Evolutionary conservation across 2,888 invertebrate genomes (phyloP), one percentile per base, ranked within the genome.

Genomic region (Mythimna pallens): DNA sequence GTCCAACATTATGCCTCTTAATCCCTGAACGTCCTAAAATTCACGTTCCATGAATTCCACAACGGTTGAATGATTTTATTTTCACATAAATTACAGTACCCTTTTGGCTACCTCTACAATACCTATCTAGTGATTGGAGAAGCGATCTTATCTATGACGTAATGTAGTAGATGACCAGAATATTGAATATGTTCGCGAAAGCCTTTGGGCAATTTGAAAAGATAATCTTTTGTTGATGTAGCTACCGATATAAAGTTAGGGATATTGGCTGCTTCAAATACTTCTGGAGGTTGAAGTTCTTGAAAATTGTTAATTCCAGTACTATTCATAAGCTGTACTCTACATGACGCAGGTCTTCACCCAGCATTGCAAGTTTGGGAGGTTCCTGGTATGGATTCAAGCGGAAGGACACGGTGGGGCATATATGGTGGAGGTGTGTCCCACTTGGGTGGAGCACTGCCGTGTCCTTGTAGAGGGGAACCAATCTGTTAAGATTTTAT

Each of bases 81-180:
- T 80, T 73, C 74, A 78, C 77, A 85, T 85, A 87, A 84, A 88
- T 82, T 83, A 79, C 63, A 22, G 55, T 78, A 84, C 80, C 85
- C 82, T 84, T 81, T 82, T 65, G 78, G 78, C 75, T 78, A 75
- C 73, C 72, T 82, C 77, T 73, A 74, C 59, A 52, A 78, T 80
- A 76, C 73, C 68, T 76, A 76, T 79, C 71, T 75, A 55, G 66
- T 73, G 77, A 84, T 84, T 81, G 78, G 80, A 73, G 81, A 76
- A 73, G 80, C 62, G 82, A 82, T 81, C 81, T 87, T 88, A 84
- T 89, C 85, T 73, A 70, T 80, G 82, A 84, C 82, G 77, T 86
- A 86, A 88, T 82, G 82, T 83, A 84, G 86, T 73, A 86, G 80
- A 85, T 84, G 82, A 83, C 64, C 74, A 81, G 85, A 85, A 89